Percentiles rank a stretch among this genome's conserved stretches.
These are phyloP conservation scores for Corythornis vintsioides DNA, from an alignment of 2,113 vertebrate genomes.

Conservation along the genomic window DNA sequence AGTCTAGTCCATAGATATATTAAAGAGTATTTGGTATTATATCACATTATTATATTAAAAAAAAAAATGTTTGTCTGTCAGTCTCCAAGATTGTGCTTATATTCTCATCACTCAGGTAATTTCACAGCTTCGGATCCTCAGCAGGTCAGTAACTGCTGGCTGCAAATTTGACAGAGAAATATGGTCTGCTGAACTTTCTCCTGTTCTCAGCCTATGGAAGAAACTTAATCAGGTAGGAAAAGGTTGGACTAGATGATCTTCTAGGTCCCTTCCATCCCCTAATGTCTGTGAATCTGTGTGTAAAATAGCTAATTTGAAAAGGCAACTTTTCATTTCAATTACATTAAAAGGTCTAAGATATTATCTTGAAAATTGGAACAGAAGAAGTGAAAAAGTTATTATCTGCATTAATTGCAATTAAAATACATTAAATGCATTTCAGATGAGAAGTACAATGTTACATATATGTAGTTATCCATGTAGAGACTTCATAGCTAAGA, in stretches of 20 bases:
- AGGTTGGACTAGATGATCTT: too few species aligned
- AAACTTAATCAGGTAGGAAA: constrained; percentile 93
- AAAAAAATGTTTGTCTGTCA: neutral
- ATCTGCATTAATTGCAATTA: too few species aligned
- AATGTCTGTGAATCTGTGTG: too few species aligned
- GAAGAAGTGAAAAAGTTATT: neutral
- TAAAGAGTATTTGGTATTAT: neutral
- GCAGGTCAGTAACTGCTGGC: constrained; percentile 86
- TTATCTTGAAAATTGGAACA: neutral
- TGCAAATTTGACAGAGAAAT: constrained; percentile 96
- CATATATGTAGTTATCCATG: neutral
- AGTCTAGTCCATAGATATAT: neutral
- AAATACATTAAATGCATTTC: neutral
- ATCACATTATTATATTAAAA: neutral
- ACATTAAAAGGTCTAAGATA: neutral
- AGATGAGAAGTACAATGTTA: neutral
- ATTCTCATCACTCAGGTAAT: constrained; percentile 84
- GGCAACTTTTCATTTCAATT: neutral
- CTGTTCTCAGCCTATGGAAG: constrained; percentile 95
- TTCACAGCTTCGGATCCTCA: constrained; percentile 91
- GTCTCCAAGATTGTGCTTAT: neutral
- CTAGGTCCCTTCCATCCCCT: too few species aligned
- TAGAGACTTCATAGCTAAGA: too few species aligned
- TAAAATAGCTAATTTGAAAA: neutral
- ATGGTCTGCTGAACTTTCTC: constrained; percentile 93